Percentiles rank a stretch among this genome's conserved stretches.
Evolutionary conservation across 2,113 vertebrate species (phyloP).

Genomic region (Xiphias gladius): DNA sequence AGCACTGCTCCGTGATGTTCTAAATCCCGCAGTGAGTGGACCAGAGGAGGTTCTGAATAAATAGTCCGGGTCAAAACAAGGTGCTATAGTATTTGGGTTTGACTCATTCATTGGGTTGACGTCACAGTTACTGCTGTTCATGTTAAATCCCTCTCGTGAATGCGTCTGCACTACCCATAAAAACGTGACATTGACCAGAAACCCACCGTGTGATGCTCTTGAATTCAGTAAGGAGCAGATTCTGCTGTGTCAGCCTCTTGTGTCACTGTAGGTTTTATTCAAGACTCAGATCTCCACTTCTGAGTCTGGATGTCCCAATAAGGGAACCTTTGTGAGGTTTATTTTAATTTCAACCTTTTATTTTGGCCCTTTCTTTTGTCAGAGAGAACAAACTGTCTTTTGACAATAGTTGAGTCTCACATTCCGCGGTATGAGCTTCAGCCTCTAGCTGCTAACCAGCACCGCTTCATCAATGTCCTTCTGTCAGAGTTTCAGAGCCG

Average conservation of each 20-base stretch:
- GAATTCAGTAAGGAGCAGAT: background rate
- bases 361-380: slow-evolving; percentile 36
- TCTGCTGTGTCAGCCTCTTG: too few species aligned
- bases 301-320: slow-evolving; percentile 17
- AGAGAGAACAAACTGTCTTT: slow-evolving; percentile 42
- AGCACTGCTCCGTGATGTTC: too few species aligned
- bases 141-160: too few species aligned
- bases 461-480: slow-evolving; percentile 37
- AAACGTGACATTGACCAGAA: too few species aligned
- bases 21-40: too few species aligned
- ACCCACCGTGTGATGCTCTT: background rate
- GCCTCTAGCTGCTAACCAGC: slow-evolving; percentile 32
- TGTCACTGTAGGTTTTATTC: background rate
- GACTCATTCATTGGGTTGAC: background rate
- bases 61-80: too few species aligned
- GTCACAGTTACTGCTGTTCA: too few species aligned
- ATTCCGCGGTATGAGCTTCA: slow-evolving; percentile 25
- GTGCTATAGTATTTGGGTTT: background rate
- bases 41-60: too few species aligned
- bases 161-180: too few species aligned
- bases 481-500: slow-evolving; percentile 45
- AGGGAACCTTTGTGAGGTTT: slow-evolving; percentile 32
- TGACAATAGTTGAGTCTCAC: slow-evolving; percentile 41
- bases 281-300: background rate
- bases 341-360: slow-evolving; percentile 67